Evolutionary conservation across 1,140 invertebrate species (phyloP), one percentile per base, ranked within the genome.

Genomic region (Calliphora vicina): DNA sequence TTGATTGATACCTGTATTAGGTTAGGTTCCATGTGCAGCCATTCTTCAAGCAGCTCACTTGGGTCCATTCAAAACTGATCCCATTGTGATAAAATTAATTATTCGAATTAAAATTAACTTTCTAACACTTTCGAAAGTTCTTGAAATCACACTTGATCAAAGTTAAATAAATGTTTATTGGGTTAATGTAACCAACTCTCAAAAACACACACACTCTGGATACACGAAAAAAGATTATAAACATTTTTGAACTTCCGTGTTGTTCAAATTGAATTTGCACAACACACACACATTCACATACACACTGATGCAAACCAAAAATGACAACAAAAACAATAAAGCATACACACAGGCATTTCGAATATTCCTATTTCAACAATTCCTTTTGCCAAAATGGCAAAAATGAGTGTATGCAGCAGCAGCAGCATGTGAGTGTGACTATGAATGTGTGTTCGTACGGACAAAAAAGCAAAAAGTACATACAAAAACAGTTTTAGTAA

Each of bases 251-350:
- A 76, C 73, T 76, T 76, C 73, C 73, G 73, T 42, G 73, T 76
- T 76, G 73, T 42, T 76, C 5, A 76, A 76, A 76, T 76, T 76
- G 29, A 76, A 76, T 76, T 76, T 76, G 73, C 73, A 76, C 73
- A 76, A 76, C 27, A 29, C 20, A 26, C 13, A 25, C 13, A 15
- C 35, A 35, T 10, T 8, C 73, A 76, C 73, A 76, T 15, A 76
- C 27, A 29, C 35, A 8, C 13, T n/a, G 25, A 9, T 9, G 71
- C 13, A 27, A 23, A 71, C 1, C 17, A n/a, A 50, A 50, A 67
- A 61, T 17, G 17, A 61, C 17, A 67, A n/a, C 3, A 67, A 67
- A 20, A 67, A 67, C 61, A 67, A 67, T 8, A 23, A 67, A 67
- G 61, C 61, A 67, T 67, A 67, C 61, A 67, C 61, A 67, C 61